Evolutionary conservation across 2,888 invertebrate genomes (phyloP).

Genomic region (Eurytoma californica): DNA sequence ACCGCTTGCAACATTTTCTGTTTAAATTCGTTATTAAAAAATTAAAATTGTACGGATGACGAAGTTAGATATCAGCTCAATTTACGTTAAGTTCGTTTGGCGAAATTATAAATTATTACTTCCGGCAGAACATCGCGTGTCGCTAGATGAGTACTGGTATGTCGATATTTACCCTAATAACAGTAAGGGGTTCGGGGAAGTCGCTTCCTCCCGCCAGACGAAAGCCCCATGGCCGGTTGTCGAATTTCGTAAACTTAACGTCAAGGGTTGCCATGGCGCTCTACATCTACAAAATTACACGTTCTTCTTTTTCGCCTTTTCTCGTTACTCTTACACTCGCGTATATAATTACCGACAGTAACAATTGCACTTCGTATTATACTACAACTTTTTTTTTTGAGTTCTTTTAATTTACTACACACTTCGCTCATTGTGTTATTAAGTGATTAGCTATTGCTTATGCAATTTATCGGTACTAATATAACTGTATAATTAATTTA

Average conservation of each 20-base stretch:
- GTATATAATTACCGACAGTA: conserved; percentile 5
- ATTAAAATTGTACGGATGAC: too few relatives aligned
- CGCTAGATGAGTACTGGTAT: too few relatives aligned
- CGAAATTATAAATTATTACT: too few relatives aligned
- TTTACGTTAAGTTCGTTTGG: too few relatives aligned
- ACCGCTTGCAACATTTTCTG: too few relatives aligned
- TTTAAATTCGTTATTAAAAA: too few relatives aligned
- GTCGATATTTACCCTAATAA: conserved; percentile 81
- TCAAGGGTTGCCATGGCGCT: conserved; percentile 80
- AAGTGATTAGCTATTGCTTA: too few relatives aligned
- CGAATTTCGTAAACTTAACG: conserved; percentile 80
- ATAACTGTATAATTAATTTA: too few relatives aligned
- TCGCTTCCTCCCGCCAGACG: conserved; percentile 85
- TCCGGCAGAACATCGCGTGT: too few relatives aligned
- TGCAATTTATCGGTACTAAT: too few relatives aligned
- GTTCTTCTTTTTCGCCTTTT: conserved; percentile 6
- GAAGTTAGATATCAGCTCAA: too few relatives aligned
- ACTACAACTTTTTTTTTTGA: background rate
- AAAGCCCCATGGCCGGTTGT: conserved; percentile 86
- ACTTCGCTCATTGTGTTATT: conserved; percentile 37
- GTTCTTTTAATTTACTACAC: background rate
- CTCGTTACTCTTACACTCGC: background rate
- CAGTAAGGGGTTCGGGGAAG: conserved; percentile 84
- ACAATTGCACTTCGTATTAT: conserved; percentile 41
- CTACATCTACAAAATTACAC: conserved; percentile 68